Base-by-base conservation (phyloP, 92 coral and sea anemone species). In the Scolanthus callimorphus region DNA sequence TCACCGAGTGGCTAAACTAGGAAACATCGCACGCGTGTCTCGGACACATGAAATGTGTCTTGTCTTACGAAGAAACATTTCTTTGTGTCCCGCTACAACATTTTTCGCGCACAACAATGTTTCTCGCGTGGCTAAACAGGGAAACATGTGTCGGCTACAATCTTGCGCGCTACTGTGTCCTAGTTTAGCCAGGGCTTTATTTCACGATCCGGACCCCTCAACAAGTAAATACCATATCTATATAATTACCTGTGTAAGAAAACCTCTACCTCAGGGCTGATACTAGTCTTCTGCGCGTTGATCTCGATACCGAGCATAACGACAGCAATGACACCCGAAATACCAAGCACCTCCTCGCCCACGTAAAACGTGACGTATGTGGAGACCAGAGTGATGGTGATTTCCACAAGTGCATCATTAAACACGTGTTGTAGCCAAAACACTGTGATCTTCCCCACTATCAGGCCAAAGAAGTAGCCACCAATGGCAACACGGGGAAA, bases 391-490 rank as follows among this genome's bases (percentile, higher is more conserved):
- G 98, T 92, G 41, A 92, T 92, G 62, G 94, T 92, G 39, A 92
- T 92, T 62, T 92, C 98, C 1, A 92, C 98, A 77, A 92, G 52
- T 60, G 98, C 98, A 60, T 92, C 98, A 51, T 92, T 92, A 41
- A 92, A 92, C 56, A 92, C 98, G 29, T 83, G 98, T 59, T 92
- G 98, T 12, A 92, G 86, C 98, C 98, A 92, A 52, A 92, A 92
- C n/a, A 92, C 98, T 2, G 96, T 90, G 19, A 92, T 85, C 71
- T 90, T 84, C 41, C 98, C 98, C n/a, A 77, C 83, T 13, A 88
- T 80, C 22, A 92, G 85, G 44, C 98, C 98, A 55, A 92, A 92
- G 26, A 92, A 79, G 68, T 86, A 92, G 20, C 98, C 98, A 49
- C 98, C 98, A 6, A 92, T 63, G 0, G 98, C 94, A 12, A 92